Conservation (phyloP, 2,797 vertebrate species). For the Ctenosaura bakeri region DNA sequence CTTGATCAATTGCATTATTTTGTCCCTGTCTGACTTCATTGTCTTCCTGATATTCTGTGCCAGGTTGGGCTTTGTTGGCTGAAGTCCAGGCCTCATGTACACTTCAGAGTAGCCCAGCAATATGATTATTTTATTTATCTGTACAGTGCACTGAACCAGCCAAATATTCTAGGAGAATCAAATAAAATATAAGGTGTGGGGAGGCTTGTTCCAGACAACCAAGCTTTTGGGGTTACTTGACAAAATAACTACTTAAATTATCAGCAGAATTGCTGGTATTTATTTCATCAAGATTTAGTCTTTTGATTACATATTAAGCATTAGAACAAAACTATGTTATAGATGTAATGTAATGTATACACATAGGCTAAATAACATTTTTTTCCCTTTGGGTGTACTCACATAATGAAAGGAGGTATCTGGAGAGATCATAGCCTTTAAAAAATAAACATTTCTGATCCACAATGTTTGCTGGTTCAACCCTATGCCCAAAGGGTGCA, state of each 20-base stretch:
- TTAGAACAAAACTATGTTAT: neutral
- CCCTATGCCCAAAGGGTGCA: neutral
- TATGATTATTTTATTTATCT: neutral
- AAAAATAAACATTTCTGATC: neutral
- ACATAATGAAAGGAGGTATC: neutral
- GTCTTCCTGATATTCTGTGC: constrained; percentile 7
- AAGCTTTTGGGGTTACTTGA: neutral
- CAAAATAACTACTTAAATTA: neutral
- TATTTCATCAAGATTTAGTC: neutral
- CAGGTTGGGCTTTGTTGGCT: constrained; percentile 8
- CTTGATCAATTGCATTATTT: constrained; percentile 51
- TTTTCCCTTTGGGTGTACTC: neutral
- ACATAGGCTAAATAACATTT: neutral
- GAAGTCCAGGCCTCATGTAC: neutral
- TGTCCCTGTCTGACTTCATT: constrained; percentile 45
- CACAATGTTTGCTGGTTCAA: neutral
- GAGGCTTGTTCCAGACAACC: neutral
- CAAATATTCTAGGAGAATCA: neutral
- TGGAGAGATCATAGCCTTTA: neutral
- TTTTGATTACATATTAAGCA: neutral
- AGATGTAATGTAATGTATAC: neutral
- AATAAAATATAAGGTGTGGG: neutral
- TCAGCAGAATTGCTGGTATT: neutral
- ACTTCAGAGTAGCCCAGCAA: neutral
- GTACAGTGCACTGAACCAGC: neutral